Conservation (phyloP, 2,113 vertebrate species). For the Prinia subflava region DNA sequence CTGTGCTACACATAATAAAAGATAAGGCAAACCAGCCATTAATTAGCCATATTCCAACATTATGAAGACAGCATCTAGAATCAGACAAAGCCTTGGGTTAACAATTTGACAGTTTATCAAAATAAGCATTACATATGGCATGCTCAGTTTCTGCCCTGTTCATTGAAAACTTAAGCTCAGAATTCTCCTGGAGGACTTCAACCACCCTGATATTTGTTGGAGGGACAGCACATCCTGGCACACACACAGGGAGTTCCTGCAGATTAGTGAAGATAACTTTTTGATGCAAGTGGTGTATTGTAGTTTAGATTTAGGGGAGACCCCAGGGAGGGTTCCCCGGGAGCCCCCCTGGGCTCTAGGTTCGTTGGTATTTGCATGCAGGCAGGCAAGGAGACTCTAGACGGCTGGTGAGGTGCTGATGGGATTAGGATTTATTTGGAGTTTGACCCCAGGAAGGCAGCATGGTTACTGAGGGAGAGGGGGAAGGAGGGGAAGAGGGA, state of each 20-base stretch:
- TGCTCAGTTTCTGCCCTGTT: neutral
- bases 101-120: neutral
- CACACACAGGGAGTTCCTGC: neutral
- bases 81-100: neutral
- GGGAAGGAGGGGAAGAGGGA: too few relatives aligned
- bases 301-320: too few relatives aligned
- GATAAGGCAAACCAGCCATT: neutral
- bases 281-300: too few relatives aligned
- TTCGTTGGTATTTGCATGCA: too few relatives aligned
- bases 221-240: neutral
- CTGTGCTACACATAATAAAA: neutral
- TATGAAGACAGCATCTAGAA: neutral
- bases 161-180: neutral
- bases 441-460: too few relatives aligned
- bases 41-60: neutral
- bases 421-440: too few relatives aligned
- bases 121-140: neutral
- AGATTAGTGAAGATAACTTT: neutral
- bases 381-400: too few relatives aligned
- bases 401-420: too few relatives aligned
- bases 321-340: too few relatives aligned
- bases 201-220: neutral
- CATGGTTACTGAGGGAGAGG: too few relatives aligned
- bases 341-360: too few relatives aligned
- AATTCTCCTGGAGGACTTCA: neutral